A percentile compares a stretch with the other conserved stretches of the same genome.
Conservation (phyloP, 1,140 invertebrate genomes). For the Frieseomelitta varia region DNA sequence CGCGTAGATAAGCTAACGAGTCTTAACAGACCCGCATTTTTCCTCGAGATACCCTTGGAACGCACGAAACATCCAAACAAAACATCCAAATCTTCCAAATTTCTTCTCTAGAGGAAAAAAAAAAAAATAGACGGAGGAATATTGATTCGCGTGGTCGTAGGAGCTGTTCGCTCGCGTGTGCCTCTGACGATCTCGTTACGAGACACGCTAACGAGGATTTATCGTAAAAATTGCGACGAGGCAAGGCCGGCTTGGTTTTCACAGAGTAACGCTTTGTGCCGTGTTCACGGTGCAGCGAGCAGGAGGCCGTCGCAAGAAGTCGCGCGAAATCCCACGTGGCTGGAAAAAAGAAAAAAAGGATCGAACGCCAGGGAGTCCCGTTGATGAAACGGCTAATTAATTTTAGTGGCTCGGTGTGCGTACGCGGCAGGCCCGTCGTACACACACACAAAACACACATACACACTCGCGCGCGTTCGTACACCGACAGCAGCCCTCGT, state of each 20-base stretch:
- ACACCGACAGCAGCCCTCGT: conserved; percentile 47
- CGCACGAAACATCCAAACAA: too few species aligned
- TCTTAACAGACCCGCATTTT: conserved; percentile 8
- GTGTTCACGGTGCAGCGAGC: conserved; percentile 12
- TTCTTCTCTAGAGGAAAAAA: neutral
- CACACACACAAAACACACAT: neutral
- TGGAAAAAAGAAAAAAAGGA: neutral
- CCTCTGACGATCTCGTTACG: neutral
- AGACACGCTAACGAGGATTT: neutral
- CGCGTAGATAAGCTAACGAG: conserved; percentile 52
- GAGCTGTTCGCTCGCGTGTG: neutral
- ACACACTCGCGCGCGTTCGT: conserved; percentile 3
- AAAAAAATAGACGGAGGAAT: too few species aligned
- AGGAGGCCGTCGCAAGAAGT: neutral
- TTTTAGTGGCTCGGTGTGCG: conserved; percentile 50
- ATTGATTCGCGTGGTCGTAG: too few species aligned
- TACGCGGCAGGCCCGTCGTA: neutral
- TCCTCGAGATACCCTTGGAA: neutral
- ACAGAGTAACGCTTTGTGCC: neutral
- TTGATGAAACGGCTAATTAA: conserved; percentile 67
- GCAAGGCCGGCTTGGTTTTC: neutral
- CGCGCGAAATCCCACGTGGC: conserved; percentile 2
- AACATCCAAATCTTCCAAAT: too few species aligned
- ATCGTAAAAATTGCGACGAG: neutral
- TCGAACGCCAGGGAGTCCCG: conserved; percentile 6